Conservation (phyloP, 2,113 vertebrate species). For the Cepphus grylle region DNA sequence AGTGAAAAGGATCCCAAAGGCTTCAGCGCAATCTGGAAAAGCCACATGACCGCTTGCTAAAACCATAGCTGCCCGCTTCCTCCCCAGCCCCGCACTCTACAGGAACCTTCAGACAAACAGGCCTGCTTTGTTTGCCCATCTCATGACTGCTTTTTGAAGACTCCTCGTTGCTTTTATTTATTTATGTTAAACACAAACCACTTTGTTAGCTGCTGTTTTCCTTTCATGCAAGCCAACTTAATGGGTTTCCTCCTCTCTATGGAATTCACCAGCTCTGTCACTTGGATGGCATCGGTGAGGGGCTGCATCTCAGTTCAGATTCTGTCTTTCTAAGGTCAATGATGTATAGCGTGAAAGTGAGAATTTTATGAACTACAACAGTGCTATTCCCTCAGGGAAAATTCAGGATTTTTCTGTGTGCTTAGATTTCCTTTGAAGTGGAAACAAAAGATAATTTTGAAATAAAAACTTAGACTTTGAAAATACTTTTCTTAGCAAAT, state of each 20-base stretch:
- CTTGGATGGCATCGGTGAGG: background rate
- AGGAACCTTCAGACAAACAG: background rate
- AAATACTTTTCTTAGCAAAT: conserved; percentile 43
- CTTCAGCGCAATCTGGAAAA: background rate
- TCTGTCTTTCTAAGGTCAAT: background rate
- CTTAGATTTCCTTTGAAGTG: conserved; percentile 24
- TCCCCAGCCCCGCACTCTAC: background rate
- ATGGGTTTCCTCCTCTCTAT: background rate
- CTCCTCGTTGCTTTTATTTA: conserved; percentile 1
- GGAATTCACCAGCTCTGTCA: background rate
- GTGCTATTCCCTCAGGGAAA: background rate
- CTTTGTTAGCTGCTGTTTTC: conserved; percentile 4
- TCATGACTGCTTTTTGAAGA: background rate
- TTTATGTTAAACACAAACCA: conserved; percentile 19
- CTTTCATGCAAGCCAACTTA: background rate
- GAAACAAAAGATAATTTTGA: conserved; percentile 39
- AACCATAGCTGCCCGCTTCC: background rate
- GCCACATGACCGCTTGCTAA: background rate
- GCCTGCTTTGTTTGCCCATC: background rate
- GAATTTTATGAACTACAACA: conserved; percentile 39
- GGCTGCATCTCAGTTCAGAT: background rate
- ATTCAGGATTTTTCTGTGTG: background rate
- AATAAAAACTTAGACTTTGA: conserved; percentile 35
- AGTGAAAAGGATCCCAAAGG: background rate
- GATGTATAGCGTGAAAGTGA: conserved; percentile 4